A percentile compares a stretch with the other conserved stretches of the same genome.
Evolutionary conservation across 2,113 vertebrate genomes (phyloP).

Genomic region (Mirounga angustirostris): DNA sequence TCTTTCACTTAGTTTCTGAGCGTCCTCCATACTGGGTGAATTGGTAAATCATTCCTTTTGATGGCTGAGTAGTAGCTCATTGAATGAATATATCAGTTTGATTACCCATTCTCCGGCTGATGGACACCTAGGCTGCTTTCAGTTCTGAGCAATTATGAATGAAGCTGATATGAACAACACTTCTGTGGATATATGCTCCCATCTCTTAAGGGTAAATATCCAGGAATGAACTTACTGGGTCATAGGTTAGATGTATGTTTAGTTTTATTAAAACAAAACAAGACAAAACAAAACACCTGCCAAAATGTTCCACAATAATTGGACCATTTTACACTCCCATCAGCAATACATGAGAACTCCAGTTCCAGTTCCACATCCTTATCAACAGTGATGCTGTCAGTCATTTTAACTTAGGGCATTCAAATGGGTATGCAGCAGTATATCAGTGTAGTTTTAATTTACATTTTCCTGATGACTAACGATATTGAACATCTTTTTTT

Average conservation of each 20-base stretch:
- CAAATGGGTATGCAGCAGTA: not conserved
- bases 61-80: not conserved
- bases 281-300: not conserved
- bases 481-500: slow-evolving; percentile 13
- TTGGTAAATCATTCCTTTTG: not conserved
- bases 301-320: not conserved
- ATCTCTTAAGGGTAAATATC: not conserved
- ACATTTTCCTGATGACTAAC: not conserved
- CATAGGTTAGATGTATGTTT: not conserved
- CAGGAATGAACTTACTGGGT: not conserved
- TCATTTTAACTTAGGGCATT: not conserved
- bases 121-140: not conserved
- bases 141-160: not conserved
- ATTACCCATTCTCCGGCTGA: not conserved
- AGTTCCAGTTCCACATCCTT: not conserved
- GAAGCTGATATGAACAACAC: not conserved
- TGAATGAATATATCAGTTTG: not conserved
- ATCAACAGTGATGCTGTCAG: not conserved
- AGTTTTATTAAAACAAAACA: not conserved
- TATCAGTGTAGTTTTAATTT: not conserved
- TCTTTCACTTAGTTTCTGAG: not conserved
- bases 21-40: not conserved
- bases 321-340: not conserved
- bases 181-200: not conserved
- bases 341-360: not conserved